These are phyloP conservation scores for Drosophila kikkawai DNA, from an alignment of 1,140 invertebrate species.

Conservation along the genomic window DNA sequence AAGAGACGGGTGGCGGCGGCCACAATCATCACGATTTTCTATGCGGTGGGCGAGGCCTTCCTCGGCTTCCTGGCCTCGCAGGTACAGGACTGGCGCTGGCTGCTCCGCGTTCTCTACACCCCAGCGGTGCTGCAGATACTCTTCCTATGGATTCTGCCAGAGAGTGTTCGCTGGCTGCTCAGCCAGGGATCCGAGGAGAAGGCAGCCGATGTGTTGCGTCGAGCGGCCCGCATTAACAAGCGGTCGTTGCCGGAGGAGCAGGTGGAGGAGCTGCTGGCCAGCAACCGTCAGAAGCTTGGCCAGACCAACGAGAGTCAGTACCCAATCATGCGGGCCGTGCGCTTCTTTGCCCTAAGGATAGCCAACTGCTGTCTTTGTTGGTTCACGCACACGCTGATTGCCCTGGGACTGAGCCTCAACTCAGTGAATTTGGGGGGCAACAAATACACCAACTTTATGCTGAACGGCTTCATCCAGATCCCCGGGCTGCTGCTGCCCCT, in stretches of 20 bases:
- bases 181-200: conserved; percentile 88
- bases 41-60: conserved; percentile 89
- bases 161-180: conserved; percentile 91
- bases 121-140: conserved; percentile 89
- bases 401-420: conserved; percentile 93
- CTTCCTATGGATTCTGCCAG: conserved; percentile 87
- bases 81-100: conserved; percentile 89
- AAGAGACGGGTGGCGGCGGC: conserved; percentile 91
- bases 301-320: conserved; percentile 73
- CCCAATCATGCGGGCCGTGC: conserved; percentile 63
- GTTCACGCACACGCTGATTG: conserved; percentile 90
- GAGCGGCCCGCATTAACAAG: conserved; percentile 90
- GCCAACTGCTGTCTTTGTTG: conserved; percentile 89
- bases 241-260: conserved; percentile 86
- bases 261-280: conserved; percentile 77
- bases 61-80: conserved; percentile 89
- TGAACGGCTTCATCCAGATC: conserved; percentile 90
- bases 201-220: conserved; percentile 87
- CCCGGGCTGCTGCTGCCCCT: conserved; percentile 89
- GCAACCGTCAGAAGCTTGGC: conserved; percentile 62
- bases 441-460: conserved; percentile 90
- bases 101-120: conserved; percentile 89
- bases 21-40: conserved; percentile 89
- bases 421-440: conserved; percentile 91
- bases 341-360: conserved; percentile 86